Evolutionary conservation across 2,888 invertebrate genomes (phyloP).

Genomic region (Hyalella azteca): DNA sequence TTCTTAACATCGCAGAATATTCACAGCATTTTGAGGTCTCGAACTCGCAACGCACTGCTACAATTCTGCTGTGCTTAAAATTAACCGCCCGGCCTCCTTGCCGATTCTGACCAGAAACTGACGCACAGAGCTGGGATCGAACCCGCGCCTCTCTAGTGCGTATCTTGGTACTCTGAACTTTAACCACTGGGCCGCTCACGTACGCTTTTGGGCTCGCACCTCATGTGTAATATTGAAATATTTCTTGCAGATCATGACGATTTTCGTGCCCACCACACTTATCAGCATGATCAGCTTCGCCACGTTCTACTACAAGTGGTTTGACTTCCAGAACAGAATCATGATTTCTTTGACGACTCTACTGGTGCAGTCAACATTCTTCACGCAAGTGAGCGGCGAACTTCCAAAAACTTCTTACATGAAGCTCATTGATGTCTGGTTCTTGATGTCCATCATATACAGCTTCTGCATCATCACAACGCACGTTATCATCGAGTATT

Average conservation of each 20-base stretch:
- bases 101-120: too few species aligned
- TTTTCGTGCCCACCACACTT: constrained; percentile 46
- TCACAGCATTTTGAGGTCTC: too few species aligned
- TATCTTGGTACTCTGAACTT: too few species aligned
- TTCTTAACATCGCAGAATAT: too few species aligned
- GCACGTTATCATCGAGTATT: constrained; percentile 44
- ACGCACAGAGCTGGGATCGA: too few species aligned
- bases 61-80: too few species aligned
- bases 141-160: too few species aligned
- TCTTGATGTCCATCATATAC: constrained; percentile 48
- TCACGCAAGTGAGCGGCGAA: constrained; percentile 36
- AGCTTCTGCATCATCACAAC: constrained; percentile 45
- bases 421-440: constrained; percentile 55
- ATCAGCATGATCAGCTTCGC: constrained; percentile 49
- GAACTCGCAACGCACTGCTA: too few species aligned
- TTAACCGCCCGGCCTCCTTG: too few species aligned
- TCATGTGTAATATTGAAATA: too few species aligned
- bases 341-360: constrained; percentile 46
- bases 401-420: constrained; percentile 47
- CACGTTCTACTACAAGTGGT: constrained; percentile 57
- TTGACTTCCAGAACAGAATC: constrained; percentile 55
- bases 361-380: constrained; percentile 42
- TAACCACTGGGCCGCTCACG: too few species aligned
- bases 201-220: too few species aligned
- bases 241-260: constrained; percentile 45